A percentile compares a stretch with the other conserved stretches of the same genome.
Evolutionary conservation across 1,140 invertebrate species (phyloP).

Genomic region (Meteorus sp.): DNA sequence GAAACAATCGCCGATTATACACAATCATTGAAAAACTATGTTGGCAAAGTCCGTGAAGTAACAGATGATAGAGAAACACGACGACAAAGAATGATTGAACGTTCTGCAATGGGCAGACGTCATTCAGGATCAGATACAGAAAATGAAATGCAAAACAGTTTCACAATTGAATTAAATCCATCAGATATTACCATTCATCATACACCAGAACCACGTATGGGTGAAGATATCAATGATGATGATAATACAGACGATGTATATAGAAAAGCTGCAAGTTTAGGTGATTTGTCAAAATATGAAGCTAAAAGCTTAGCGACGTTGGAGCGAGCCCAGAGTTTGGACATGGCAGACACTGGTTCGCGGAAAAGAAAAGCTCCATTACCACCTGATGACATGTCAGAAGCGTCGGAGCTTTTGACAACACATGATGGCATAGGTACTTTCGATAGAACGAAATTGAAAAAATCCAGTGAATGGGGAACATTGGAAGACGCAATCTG

Average conservation of each 20-base stretch:
- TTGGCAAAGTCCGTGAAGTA: slow-evolving; percentile 35
- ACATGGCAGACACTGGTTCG: slow-evolving; percentile 72
- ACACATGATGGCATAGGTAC: slow-evolving; percentile 68
- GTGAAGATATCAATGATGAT: slow-evolving; percentile 57
- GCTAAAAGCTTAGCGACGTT: slow-evolving; percentile 65
- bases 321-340: slow-evolving; percentile 80
- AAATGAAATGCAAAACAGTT: slow-evolving; percentile 53
- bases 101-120: slow-evolving; percentile 31
- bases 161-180: slow-evolving; percentile 71
- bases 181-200: slow-evolving; percentile 77
- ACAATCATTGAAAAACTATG: slow-evolving; percentile 38
- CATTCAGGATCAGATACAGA: slow-evolving; percentile 62
- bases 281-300: slow-evolving; percentile 77
- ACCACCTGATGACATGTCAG: slow-evolving; percentile 61
- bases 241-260: slow-evolving; percentile 64
- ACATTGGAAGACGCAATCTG: slow-evolving; percentile 75
- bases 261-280: slow-evolving; percentile 77
- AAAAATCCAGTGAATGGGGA: slow-evolving; percentile 75
- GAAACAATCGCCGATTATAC: slow-evolving; percentile 44
- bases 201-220: slow-evolving; percentile 61
- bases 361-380: slow-evolving; percentile 70
- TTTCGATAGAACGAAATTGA: slow-evolving; percentile 68
- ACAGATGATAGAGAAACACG: slow-evolving; percentile 28
- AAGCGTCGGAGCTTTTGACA: slow-evolving; percentile 63
- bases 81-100: slow-evolving; percentile 32